Evolutionary conservation across 92 coral and sea anemone species (phyloP).

Genomic region (Hydrozoanthus gracilis): DNA sequence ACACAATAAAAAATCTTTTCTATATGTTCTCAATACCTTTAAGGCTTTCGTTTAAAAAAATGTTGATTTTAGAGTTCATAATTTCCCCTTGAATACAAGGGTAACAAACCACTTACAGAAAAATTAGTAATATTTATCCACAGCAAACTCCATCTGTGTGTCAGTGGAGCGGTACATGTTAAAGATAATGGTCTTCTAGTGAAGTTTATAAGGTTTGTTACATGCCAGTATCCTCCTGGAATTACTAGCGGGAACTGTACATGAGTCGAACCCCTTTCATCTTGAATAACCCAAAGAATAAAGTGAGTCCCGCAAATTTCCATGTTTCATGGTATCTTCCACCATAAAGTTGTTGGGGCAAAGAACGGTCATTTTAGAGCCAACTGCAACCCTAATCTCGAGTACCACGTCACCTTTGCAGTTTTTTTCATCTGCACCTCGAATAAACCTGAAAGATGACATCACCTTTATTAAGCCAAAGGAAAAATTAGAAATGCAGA

Average conservation of each 20-base stretch:
- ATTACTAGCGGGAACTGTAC: neutral
- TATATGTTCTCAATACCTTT: neutral
- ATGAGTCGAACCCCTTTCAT: neutral
- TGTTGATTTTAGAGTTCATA: too few species aligned
- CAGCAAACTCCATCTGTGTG: neutral
- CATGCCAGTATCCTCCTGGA: neutral
- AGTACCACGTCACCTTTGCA: too few species aligned
- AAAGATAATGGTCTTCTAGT: too few species aligned
- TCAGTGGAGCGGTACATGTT: neutral
- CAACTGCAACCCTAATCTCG: too few species aligned
- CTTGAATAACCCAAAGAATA: neutral
- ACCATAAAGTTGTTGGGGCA: neutral
- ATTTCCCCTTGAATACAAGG: neutral
- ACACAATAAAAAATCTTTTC: neutral
- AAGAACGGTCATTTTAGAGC: too few species aligned
- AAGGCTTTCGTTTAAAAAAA: too few species aligned
- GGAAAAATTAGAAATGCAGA: too few species aligned
- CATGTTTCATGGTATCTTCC: neutral
- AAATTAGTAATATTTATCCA: neutral
- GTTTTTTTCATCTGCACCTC: too few species aligned
- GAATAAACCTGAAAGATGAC: too few species aligned
- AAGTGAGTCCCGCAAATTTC: neutral
- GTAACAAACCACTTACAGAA: neutral
- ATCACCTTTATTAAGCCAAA: too few species aligned
- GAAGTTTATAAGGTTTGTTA: too few species aligned